Base-by-base conservation (phyloP, 2,113 vertebrate species). In the Callospermophilus lateralis region DNA sequence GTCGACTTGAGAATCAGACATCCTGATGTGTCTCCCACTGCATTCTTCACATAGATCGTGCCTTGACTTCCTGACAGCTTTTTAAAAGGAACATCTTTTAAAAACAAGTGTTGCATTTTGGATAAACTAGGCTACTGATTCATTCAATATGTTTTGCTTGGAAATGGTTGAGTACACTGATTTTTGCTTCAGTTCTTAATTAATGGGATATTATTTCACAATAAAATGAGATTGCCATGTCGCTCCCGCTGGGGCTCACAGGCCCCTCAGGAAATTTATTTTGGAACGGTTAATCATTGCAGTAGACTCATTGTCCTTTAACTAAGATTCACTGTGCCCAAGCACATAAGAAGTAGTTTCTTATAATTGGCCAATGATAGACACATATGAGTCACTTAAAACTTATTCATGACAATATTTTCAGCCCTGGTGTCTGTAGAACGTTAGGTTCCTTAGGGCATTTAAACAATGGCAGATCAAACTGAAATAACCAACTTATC, bases 161-260 rank as follows among this genome's bases (percentile, higher is more conserved):
- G 81, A 95, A 26, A 95, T n/a, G 67, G 22, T 28, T 93, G n/a
- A 67, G 80, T 76, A 72, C 32, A 88, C 32, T 80, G 74, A 90
- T 90, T 97, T 96, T 86, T 94, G 55, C 86, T 92, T 94, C 79
- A 74, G 48, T 92, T 96, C 91, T 92, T 90, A 89, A 93, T 96
- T 96, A 92, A 90, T 79, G 80, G n/a, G 42, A 39, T 79, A 79
- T 81, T 83, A 80, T 97, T 96, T 97, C 97, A 95, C 88, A 96
- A 85, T 76, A 70, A 74, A 91, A 63, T 45, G 51, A 94, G 55
- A 79, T 16, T 90, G 73, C 80, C 58, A 32, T 79, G 51, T 81
- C 2, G 12, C 34, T 86, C 88, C 88, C 67, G 32, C 84, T 83
- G 55, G 48, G 67, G 12, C 51, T 58, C 86, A 83, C 16, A 32